A percentile compares a stretch with the other conserved stretches of the same genome.
phyloP scores from a whole-genome alignment of 2,113 vertebrate species.

The Thermophis baileyi region DNA sequence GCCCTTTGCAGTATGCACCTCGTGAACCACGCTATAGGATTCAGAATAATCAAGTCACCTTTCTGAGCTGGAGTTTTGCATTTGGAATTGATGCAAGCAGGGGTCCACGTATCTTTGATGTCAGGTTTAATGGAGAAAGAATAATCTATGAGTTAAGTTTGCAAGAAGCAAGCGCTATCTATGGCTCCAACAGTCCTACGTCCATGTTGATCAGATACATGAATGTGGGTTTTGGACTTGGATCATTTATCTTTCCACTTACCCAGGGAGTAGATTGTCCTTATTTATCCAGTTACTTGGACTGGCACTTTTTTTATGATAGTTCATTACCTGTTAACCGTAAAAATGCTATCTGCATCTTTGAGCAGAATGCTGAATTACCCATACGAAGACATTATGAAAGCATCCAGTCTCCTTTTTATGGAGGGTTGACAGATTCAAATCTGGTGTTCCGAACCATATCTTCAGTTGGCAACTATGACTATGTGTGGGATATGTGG shows the following conservation, averaged over 20 bases:
- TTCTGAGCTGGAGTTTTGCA: constrained; percentile 9
- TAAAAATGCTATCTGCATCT: background rate
- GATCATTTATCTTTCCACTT: constrained; percentile 72
- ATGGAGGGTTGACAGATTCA: background rate
- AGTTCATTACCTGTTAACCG: constrained; percentile 65
- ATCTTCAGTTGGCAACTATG: background rate
- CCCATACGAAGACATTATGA: background rate
- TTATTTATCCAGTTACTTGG: constrained; percentile 68
- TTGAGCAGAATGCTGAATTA: background rate
- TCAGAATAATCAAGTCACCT: background rate
- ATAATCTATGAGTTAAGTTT: no score
- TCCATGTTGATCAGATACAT: background rate
- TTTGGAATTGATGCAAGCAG: background rate
- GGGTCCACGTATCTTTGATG: constrained; percentile 1
- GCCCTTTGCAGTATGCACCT: background rate
- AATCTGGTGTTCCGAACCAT: background rate
- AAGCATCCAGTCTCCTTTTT: background rate
- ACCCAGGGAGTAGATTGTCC: constrained; percentile 78
- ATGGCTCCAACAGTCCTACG: background rate
- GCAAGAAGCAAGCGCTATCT: background rate
- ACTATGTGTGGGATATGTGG: constrained; percentile 8
- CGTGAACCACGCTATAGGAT: background rate
- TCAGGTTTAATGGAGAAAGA: background rate
- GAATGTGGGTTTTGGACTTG: constrained; percentile 21
- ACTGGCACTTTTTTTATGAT: constrained; percentile 75